phyloP scores from a whole-genome alignment of 2,797 vertebrate species.

The Allobates femoralis region DNA sequence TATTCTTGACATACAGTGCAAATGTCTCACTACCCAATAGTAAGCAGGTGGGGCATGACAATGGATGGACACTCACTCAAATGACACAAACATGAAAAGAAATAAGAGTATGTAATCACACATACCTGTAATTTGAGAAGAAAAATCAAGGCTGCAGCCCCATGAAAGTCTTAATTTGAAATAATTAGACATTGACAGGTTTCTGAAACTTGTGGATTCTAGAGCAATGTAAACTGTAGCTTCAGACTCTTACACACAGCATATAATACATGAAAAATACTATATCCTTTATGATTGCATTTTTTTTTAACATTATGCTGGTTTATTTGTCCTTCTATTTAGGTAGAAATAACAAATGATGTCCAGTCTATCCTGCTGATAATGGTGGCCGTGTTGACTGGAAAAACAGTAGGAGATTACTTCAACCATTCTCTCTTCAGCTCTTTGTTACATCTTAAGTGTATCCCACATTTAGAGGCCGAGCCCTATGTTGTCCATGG shows the following conservation, averaged over 20 bases:
- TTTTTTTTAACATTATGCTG: background rate
- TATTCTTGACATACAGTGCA: background rate
- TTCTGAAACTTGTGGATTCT: background rate
- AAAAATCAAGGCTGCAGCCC: background rate
- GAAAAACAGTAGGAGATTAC: conserved; percentile 63
- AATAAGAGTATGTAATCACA: background rate
- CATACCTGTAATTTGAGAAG: background rate
- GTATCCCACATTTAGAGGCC: conserved; percentile 66
- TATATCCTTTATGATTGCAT: background rate
- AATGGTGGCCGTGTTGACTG: conserved; percentile 66
- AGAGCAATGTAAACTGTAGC: background rate
- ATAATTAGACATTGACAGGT: background rate
- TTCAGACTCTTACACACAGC: no score
- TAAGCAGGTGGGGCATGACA: background rate
- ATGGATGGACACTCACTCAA: background rate
- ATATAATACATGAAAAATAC: background rate
- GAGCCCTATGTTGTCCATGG: conserved; percentile 36
- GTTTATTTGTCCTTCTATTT: conserved; percentile 44
- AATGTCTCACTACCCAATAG: background rate
- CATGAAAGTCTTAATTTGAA: background rate
- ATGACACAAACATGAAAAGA: background rate
- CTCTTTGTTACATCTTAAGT: conserved; percentile 68
- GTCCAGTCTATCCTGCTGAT: conserved; percentile 65
- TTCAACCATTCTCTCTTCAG: conserved; percentile 59
- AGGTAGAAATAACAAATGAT: conserved; percentile 70